Percentiles rank a stretch among this genome's conserved stretches.
These are phyloP conservation scores for Nesometra sesokonis DNA, from an alignment of 35 echinoderm and acorn worm genomes.

Conservation along the genomic window DNA sequence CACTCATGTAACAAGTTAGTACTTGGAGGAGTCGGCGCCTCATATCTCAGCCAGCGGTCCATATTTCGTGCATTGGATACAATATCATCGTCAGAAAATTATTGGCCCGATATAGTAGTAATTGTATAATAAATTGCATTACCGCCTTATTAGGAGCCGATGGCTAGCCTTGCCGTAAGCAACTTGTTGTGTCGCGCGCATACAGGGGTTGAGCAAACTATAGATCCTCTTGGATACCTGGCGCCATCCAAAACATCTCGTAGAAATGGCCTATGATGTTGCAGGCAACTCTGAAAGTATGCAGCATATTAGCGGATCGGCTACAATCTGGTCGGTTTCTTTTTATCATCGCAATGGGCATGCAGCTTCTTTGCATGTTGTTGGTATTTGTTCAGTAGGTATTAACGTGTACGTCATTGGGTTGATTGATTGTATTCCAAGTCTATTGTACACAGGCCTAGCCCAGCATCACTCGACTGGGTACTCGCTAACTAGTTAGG, in stretches of 20 bases:
- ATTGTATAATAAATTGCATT: constrained; percentile 1
- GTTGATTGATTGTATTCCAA: not conserved
- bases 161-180: not conserved
- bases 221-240: not conserved
- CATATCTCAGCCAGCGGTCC: not conserved
- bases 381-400: not conserved
- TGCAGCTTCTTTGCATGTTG: not conserved
- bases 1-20: not conserved
- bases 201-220: not conserved
- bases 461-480: not conserved
- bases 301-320: not conserved
- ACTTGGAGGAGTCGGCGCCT: not conserved
- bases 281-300: not conserved
- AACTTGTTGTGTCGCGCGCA: not conserved
- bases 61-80: not conserved
- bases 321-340: not conserved
- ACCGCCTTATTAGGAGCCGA: not conserved
- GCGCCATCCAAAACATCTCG: not conserved
- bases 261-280: not conserved
- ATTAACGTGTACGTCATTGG: not conserved
- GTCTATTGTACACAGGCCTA: not conserved
- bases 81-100: not conserved
- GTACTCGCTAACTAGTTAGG: not conserved
- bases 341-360: not conserved
- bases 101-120: not conserved